phyloP scores from a whole-genome alignment of 2,113 vertebrate genomes.

The Salminus brasiliensis region DNA sequence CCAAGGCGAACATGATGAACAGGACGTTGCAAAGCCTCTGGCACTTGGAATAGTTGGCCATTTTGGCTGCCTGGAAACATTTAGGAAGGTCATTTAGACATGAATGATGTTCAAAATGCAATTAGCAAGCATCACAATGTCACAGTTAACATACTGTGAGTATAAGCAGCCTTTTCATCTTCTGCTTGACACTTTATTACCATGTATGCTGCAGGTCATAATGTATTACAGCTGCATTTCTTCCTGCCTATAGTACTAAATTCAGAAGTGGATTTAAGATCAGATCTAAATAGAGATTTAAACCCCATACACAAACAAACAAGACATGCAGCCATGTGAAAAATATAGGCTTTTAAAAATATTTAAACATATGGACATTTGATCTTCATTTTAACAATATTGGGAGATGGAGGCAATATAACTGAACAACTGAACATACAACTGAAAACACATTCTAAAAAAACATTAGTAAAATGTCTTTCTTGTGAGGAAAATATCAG shows the following conservation, averaged over 20 bases:
- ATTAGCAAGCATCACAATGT: neutral
- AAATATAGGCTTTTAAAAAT: no score
- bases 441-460: no score
- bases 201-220: neutral
- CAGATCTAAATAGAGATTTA: neutral
- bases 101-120: neutral
- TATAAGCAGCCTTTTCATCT: neutral
- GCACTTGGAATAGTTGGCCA: conserved; percentile 98
- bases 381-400: no score
- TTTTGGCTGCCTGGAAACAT: conserved; percentile 93
- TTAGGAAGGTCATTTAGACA: conserved; percentile 1
- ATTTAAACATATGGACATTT: no score
- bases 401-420: no score
- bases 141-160: neutral
- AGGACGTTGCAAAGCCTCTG: conserved; percentile 95
- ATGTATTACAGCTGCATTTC: neutral
- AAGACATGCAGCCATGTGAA: no score
- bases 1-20: conserved; percentile 91
- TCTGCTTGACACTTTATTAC: neutral
- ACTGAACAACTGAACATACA: no score
- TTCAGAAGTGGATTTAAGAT: neutral
- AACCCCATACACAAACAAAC: no score
- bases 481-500: no score
- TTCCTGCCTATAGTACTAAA: neutral
- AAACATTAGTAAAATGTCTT: no score